These are phyloP conservation scores for Thaumetopoea pityocampa DNA, from an alignment of 1,140 invertebrate genomes.

Conservation along the genomic window DNA sequence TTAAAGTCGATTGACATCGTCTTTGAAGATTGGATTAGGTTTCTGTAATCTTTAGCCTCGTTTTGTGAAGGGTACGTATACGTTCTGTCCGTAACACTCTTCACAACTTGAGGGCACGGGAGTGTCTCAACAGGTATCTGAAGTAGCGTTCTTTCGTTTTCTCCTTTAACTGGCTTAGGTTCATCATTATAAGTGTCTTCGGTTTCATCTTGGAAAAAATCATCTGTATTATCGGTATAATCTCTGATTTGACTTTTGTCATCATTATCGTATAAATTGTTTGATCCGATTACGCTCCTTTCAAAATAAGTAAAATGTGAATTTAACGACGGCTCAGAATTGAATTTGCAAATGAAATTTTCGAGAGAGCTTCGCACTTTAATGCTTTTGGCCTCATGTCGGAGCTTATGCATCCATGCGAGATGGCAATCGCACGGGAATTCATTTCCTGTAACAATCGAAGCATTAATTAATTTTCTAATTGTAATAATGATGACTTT, in stretches of 20 bases:
- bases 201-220: conserved; percentile 53
- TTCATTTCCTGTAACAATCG: conserved; percentile 81
- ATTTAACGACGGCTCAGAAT: conserved; percentile 41
- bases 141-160: conserved; percentile 73
- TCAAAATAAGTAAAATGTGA: conserved; percentile 58
- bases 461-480: conserved; percentile 41
- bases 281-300: conserved; percentile 42
- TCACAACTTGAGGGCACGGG: conserved; percentile 80
- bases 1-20: conserved; percentile 2
- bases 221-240: conserved; percentile 38
- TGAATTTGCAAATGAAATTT: conserved; percentile 71
- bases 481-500: conserved; percentile 37
- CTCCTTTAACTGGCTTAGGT: conserved; percentile 47
- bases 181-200: conserved; percentile 59
- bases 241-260: conserved; percentile 47
- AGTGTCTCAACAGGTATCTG: conserved; percentile 80
- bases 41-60: conserved; percentile 71
- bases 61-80: conserved; percentile 73
- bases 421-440: conserved; percentile 88
- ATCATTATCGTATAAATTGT: conserved; percentile 43
- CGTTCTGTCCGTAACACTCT: conserved; percentile 77
- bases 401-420: conserved; percentile 84
- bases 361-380: conserved; percentile 81
- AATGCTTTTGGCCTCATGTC: conserved; percentile 83
- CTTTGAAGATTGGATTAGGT: conserved; percentile 51